Evolutionary conservation across 1,140 invertebrate genomes (phyloP), one percentile per base, ranked within the genome.

Genomic region (Ooceraea biroi): DNA sequence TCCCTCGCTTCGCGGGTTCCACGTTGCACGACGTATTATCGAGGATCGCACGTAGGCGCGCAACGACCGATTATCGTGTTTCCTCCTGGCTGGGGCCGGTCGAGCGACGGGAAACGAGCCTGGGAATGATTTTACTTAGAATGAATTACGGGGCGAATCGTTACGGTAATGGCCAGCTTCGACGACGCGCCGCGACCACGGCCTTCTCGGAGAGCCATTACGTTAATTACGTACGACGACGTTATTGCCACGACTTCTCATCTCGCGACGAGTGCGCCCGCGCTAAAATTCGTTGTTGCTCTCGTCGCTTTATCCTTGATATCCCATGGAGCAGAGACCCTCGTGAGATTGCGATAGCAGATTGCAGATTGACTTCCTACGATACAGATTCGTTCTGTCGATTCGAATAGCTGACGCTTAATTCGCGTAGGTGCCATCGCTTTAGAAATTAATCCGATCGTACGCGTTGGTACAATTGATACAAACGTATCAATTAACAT

Each of bases 1-100:
- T 57, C 30, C 66, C 57, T 69, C 48, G 41, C 72, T 66, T 74
- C 55, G 63, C 27, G 19, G 73, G 50, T 41, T 44, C 19, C 36
- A 55, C 44, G 80, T 77, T 17, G 69, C 71, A 36, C 84, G 25
- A 78, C 58, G 69, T 74, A 88, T 88, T 85, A 87, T 87, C 85
- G 82, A 55, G 76, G 73, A 83, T 87, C 44, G 78, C 73, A 83
- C 82, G 85, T 88, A 86, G 86, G 85, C 85, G 85, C 85, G 12
- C 80, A 69, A 83, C 80, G 73, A 84, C 44, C 85, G 86, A 88
- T 88, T 87, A 88, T 87, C 85, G 63, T 84, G 86, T 86, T 87
- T 63, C 86, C n/a, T 71, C 66, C 65, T 41, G 7, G 52, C 65
- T 41, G 7, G 52, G 19, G 19, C 11, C 46, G 19, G 14, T 57